Base-by-base conservation (phyloP, 64 coral and sea anemone species). In the Actinia tenebrosa region DNA sequence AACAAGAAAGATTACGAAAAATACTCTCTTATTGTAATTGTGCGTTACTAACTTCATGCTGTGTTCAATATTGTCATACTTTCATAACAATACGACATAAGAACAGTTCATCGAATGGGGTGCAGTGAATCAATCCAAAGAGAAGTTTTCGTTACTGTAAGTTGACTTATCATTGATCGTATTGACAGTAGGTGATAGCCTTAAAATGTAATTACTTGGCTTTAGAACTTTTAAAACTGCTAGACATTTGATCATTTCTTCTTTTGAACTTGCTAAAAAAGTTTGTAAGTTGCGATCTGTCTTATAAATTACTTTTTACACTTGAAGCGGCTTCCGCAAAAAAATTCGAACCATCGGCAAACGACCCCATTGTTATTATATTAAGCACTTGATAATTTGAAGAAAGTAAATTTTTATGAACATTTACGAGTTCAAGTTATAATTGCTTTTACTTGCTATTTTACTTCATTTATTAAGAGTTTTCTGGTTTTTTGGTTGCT, bases 61-160 rank as follows among this genome's bases (percentile, higher is more conserved):
- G 0, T 58, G 30, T 37, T 37, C 30, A 37, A 37, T 37, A 37
- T 58, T 58, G 7, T 58, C 10, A 16, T 58, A 58, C 56, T 10
- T 58, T 11, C 56, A 16, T 14, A 16, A 58, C 15, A 5, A 8
- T 6, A 58, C 2, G 7, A 58, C 56, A 58, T 6, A 6, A 58
- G 56, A 18, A n/a, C 11, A n/a, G 63, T 23, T 23, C 63, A 22
- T 66, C 18, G 63, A 13, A 75, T 81, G 79, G 79, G 79, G 79
- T 81, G 79, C 50, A 81, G 79, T 13, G 79, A 81, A 53, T 81
- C 79, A 2, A 81, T 81, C 79, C 79, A 81, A 53, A 81, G 79
- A 20, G 79, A 53, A 17, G 79, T 53, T 81, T 81, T 50, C 79
- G 2, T 81, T 10, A 18, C n/a, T 81, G 79, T 81, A 53, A 81